These are phyloP conservation scores for Diplodus puntazzo DNA, from an alignment of 2,797 vertebrate species.

Conservation along the genomic window DNA sequence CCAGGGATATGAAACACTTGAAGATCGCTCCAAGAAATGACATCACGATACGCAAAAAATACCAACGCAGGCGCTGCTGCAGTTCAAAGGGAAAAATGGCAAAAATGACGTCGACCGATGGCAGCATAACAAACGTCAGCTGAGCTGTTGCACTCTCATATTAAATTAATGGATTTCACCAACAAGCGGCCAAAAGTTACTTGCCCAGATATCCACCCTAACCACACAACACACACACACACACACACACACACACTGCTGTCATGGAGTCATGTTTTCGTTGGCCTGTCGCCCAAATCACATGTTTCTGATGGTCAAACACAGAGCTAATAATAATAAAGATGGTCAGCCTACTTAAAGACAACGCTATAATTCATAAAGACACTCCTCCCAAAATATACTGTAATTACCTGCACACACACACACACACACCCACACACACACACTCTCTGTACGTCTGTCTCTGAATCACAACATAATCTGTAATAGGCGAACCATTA, in stretches of 20 bases:
- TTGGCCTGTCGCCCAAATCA: conserved; percentile 52
- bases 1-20: too few relatives aligned
- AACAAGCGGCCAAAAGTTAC: conserved; percentile 27
- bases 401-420: conserved; percentile 41
- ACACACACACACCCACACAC: conserved; percentile 33
- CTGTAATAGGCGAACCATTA: conserved; percentile 58
- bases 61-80: too few relatives aligned
- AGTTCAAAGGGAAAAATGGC: conserved; percentile 25
- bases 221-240: conserved; percentile 40
- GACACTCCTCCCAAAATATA: conserved; percentile 51
- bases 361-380: conserved; percentile 60
- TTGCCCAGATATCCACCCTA: conserved; percentile 41
- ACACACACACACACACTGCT: conserved; percentile 26
- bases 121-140: conserved; percentile 32
- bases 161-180: conserved; percentile 58
- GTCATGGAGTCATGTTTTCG: conserved; percentile 54
- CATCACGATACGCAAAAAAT: too few relatives aligned
- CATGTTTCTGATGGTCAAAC: conserved; percentile 59
- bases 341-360: conserved; percentile 47
- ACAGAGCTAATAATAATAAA: conserved; percentile 60
- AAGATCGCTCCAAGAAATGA: too few relatives aligned
- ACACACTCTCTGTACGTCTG: conserved; percentile 30
- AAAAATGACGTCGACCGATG: conserved; percentile 42
- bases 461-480: conserved; percentile 62
- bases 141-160: conserved; percentile 37